Conservation (phyloP, 2,113 vertebrate genomes). For the Lanius ludovicianus region DNA sequence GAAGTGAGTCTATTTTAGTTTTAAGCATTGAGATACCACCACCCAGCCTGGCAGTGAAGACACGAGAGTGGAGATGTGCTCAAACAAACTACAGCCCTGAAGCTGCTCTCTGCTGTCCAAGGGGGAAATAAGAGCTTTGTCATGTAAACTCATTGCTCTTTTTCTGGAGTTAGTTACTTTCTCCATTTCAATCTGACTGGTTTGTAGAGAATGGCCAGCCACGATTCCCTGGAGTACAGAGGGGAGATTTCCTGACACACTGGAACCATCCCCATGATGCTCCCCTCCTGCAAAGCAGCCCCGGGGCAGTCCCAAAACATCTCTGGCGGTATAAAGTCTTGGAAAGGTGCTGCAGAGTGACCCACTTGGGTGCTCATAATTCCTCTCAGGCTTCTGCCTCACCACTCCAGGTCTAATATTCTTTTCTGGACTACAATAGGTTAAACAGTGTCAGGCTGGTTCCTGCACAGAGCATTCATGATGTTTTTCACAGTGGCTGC, state of each 20-base stretch:
- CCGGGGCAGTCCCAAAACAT: background rate
- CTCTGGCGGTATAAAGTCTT: background rate
- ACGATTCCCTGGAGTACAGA: background rate
- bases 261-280: background rate
- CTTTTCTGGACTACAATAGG: background rate
- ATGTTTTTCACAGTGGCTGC: background rate
- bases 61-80: accelerated
- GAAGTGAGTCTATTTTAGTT: background rate
- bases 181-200: background rate
- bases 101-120: background rate
- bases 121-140: background rate
- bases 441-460: background rate
- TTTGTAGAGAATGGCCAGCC: background rate
- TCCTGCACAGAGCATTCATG: background rate
- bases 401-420: background rate
- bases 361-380: background rate
- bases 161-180: background rate
- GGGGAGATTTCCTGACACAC: accelerated
- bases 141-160: background rate
- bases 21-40: background rate
- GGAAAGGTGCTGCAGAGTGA: background rate
- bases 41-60: background rate
- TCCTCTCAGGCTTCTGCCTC: background rate
- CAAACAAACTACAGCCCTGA: background rate
- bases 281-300: background rate